Conservation (phyloP, 2,113 vertebrate genomes). For the Paracanthobrama guichenoti region DNA sequence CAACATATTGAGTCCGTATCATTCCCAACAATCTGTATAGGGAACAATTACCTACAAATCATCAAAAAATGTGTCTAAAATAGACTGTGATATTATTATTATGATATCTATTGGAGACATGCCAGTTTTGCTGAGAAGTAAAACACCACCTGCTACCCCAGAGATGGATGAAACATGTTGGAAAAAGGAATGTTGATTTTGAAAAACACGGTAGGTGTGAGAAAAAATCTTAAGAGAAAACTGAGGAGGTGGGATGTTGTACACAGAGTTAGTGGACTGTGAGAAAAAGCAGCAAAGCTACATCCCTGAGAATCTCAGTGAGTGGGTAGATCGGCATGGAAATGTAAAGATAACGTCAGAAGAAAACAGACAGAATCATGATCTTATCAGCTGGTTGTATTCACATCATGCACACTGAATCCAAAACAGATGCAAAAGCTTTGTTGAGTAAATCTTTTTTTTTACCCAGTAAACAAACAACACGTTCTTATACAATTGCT, state of each 20-base stretch:
- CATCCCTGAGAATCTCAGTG: neutral
- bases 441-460: neutral
- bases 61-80: neutral
- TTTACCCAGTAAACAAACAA: neutral
- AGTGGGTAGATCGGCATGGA: conserved; percentile 19
- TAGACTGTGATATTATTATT: neutral
- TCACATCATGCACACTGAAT: neutral
- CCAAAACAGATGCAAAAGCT: neutral
- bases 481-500: neutral
- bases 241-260: neutral
- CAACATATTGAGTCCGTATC: neutral
- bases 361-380: neutral
- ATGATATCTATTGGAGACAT: neutral
- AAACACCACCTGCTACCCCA: neutral
- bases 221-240: neutral
- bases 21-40: neutral
- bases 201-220: neutral
- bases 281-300: neutral
- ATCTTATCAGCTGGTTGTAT: conserved; percentile 2
- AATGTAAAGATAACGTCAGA: neutral
- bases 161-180: neutral
- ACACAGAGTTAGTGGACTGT: neutral
- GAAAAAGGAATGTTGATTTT: neutral
- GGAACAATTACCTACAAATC: neutral
- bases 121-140: neutral